Evolutionary conservation across 64 coral and sea anemone species (phyloP), one percentile per base, ranked within the genome.

Genomic region (Actinia tenebrosa): DNA sequence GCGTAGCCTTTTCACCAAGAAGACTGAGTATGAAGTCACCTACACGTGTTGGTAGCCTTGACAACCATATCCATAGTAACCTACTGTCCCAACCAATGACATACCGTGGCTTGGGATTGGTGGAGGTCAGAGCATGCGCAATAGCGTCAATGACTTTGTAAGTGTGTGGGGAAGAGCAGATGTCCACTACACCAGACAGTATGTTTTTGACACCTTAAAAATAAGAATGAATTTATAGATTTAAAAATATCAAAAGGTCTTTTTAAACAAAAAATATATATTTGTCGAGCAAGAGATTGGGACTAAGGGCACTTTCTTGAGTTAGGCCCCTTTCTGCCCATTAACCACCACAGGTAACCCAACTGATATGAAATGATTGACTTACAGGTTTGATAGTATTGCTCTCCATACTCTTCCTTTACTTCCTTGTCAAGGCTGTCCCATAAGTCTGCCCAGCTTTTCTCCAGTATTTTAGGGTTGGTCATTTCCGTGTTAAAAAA

Each of bases 1-100:
- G 92, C n/a, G 56, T 83, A 22, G 83, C 88, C 0, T 90, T 89
- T 4, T 98, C 91, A 14, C 83, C 89, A 52, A 91, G 77, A 43
- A 96, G 54, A 8, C 60, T 60, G 55, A 94, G 75, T 46, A 98
- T 79, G 55, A 81, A 60, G 45, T 98, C 96, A 22, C 93, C 90
- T 10, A 91, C 59, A 30, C 25, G 16, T 3, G 96, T 84, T 19
- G 96, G 96, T 53, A 98, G 16, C 69, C 92, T 88, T 64, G 96
- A 92, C 30, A 98, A 63, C 96, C 92, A 98, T 7, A 94, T 66
- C 96, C 96, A 98, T 47, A 98, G 54, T 8, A 92, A 64, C 9
- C 92, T 88, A 15, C 93, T 93, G 42, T 98, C 96, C 90, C 90
- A 95, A 44, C 96, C 96, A 58, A 98, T 86, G 50, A 98, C 88